These are phyloP conservation scores for Tigriopus californicus DNA, from an alignment of 2,888 invertebrate species.

Conservation along the genomic window DNA sequence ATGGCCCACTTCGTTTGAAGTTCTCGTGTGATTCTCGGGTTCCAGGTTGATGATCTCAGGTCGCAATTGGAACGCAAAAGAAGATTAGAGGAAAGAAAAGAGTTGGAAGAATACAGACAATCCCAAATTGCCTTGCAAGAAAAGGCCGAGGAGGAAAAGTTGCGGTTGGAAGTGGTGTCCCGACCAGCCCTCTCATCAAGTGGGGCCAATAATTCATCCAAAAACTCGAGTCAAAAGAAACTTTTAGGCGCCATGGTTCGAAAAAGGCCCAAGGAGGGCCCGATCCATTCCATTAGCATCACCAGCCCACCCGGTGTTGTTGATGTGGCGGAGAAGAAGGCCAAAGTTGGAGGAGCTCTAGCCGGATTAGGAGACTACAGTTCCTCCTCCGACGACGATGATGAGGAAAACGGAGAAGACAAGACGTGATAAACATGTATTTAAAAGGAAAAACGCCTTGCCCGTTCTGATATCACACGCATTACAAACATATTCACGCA, in stretches of 20 bases:
- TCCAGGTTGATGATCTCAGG: not conserved
- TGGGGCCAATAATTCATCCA: conserved; percentile 7
- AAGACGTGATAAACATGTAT: too few species aligned
- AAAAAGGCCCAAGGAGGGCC: not conserved
- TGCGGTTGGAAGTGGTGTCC: conserved; percentile 21
- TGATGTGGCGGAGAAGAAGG: not conserved
- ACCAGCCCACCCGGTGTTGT: not conserved
- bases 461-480: too few species aligned
- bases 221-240: not conserved
- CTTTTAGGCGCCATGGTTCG: not conserved
- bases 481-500: too few species aligned
- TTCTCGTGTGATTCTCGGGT: not conserved
- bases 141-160: conserved; percentile 21
- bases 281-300: not conserved
- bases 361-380: conserved; percentile 1
- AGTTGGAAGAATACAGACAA: conserved; percentile 19
- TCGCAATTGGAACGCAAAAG: conserved; percentile 54
- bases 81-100: conserved; percentile 47
- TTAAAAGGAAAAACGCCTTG: too few species aligned
- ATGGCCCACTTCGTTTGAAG: not conserved
- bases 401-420: not conserved
- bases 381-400: not conserved
- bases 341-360: not conserved
- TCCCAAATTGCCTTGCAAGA: conserved; percentile 21
- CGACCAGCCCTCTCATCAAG: conserved; percentile 15